Percentiles rank a stretch among this genome's conserved stretches.
phyloP scores from a whole-genome alignment of 2,888 invertebrate species.

The Heliconius cydno region DNA sequence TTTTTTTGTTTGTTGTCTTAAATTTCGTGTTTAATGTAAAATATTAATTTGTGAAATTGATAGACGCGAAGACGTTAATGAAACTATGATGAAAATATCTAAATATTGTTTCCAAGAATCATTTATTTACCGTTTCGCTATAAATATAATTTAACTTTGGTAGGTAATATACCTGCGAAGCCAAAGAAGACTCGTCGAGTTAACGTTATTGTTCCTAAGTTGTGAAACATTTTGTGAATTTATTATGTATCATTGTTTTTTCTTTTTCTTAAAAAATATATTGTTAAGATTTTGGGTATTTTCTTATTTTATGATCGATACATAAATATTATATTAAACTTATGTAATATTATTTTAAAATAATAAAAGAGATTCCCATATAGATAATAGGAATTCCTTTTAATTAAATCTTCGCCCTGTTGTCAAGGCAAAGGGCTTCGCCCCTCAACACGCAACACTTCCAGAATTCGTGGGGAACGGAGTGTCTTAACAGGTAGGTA shows the following conservation, averaged over 20 bases:
- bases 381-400: too few species aligned
- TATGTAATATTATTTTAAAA: neutral
- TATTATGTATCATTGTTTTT: neutral
- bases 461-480: too few species aligned
- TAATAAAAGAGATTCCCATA: neutral
- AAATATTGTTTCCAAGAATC: neutral
- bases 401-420: too few species aligned
- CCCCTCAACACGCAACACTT: too few species aligned
- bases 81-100: neutral
- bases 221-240: conserved; percentile 2
- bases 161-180: neutral
- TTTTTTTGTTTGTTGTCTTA: neutral
- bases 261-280: neutral
- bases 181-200: neutral
- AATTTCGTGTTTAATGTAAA: neutral
- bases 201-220: conserved; percentile 1
- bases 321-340: neutral
- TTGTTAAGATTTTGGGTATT: neutral
- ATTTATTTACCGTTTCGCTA: neutral
- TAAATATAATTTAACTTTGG: neutral
- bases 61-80: neutral
- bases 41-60: neutral
- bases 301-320: neutral
- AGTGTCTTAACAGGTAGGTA: too few species aligned
- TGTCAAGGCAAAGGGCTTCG: conserved; percentile 17